Conservation (phyloP, 2,888 invertebrate species). For the Leucophenga maculata region DNA sequence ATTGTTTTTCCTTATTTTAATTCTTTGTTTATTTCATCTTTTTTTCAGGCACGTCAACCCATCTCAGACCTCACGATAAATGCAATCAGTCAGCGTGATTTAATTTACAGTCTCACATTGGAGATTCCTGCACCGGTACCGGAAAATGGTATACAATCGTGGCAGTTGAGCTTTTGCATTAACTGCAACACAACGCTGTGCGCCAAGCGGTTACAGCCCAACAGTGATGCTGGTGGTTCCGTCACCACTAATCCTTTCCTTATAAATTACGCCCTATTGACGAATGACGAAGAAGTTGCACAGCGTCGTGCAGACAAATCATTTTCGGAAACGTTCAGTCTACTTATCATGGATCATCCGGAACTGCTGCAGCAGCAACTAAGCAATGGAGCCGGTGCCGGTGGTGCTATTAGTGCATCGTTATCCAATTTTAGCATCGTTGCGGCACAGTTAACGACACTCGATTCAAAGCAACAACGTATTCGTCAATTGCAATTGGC, state of each 20-base stretch:
- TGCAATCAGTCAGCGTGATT: slow-evolving; percentile 61
- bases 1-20: background rate
- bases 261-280: slow-evolving; percentile 67
- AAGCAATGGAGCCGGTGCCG: slow-evolving; percentile 71
- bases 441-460: slow-evolving; percentile 22
- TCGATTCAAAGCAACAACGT: slow-evolving; percentile 53
- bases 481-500: slow-evolving; percentile 73
- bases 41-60: slow-evolving; percentile 66
- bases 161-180: slow-evolving; percentile 68
- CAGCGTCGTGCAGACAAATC: slow-evolving; percentile 77
- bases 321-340: slow-evolving; percentile 82
- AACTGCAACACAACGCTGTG: slow-evolving; percentile 68
- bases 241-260: slow-evolving; percentile 49
- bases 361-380: slow-evolving; percentile 30
- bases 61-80: slow-evolving; percentile 63
- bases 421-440: slow-evolving; percentile 46
- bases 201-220: slow-evolving; percentile 54
- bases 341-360: slow-evolving; percentile 74
- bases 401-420: slow-evolving; percentile 62
- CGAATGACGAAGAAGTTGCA: slow-evolving; percentile 76
- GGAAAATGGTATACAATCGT: slow-evolving; percentile 43
- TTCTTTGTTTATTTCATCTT: slow-evolving; percentile 18
- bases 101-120: slow-evolving; percentile 61
- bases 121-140: slow-evolving; percentile 40
- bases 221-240: slow-evolving; percentile 29